Percentiles rank a stretch among this genome's conserved stretches.
phyloP scores from a whole-genome alignment of 2,113 vertebrate genomes.

The Thalassoma bifasciatum region DNA sequence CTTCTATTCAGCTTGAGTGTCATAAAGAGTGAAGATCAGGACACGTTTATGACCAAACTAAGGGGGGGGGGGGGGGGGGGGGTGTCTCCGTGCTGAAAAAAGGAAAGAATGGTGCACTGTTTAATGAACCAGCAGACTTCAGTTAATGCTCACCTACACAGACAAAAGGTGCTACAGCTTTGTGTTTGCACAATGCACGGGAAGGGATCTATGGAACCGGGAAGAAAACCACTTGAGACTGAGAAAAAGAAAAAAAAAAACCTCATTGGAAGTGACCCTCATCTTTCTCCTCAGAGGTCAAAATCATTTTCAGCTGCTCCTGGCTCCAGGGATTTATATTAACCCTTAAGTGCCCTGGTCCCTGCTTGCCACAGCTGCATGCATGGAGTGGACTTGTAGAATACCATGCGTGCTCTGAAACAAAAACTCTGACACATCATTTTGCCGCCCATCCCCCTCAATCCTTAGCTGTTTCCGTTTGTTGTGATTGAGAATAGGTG shows the following conservation, averaged over 20 bases:
- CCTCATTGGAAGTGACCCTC: conserved; percentile 27
- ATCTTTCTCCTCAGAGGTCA: conserved; percentile 40
- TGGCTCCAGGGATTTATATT: conserved; percentile 70
- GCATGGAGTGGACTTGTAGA: conserved; percentile 46
- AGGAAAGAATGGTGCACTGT: conserved; percentile 31
- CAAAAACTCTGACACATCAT: conserved; percentile 55
- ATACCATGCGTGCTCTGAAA: conserved; percentile 58
- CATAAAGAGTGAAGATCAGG: conserved; percentile 34
- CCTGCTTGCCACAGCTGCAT: conserved; percentile 55
- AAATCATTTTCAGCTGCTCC: conserved; percentile 76
- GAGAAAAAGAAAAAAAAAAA: background rate
- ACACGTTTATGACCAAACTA: conserved; percentile 49
- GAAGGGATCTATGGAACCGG: conserved; percentile 6
- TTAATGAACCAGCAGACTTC: conserved; percentile 43
- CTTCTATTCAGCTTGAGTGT: conserved; percentile 7
- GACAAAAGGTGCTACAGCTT: conserved; percentile 33
- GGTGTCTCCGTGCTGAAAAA: conserved; percentile 26
- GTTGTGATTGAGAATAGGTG: conserved; percentile 70
- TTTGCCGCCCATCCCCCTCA: conserved; percentile 9
- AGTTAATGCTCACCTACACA: conserved; percentile 18
- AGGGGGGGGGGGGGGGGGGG: conserved; percentile 7
- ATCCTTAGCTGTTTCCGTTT: conserved; percentile 50
- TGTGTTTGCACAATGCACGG: conserved; percentile 36
- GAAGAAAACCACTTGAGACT: conserved; percentile 22
- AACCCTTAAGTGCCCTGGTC: conserved; percentile 66